A percentile compares a stretch with the other conserved stretches of the same genome.
phyloP scores from a whole-genome alignment of 1,140 invertebrate genomes.

The Neocloeon triangulifer region DNA sequence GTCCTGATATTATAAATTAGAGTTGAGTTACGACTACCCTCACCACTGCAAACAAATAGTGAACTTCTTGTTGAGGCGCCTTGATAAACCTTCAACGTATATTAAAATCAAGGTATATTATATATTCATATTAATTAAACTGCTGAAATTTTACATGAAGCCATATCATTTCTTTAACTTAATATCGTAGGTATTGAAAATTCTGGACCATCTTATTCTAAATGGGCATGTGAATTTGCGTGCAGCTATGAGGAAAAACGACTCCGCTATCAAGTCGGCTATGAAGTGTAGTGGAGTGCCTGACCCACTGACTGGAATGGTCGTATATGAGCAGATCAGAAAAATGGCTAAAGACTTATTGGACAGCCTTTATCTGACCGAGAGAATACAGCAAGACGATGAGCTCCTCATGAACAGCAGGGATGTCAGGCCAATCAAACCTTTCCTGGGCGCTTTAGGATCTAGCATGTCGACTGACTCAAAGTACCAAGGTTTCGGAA shows the following conservation, averaged over 20 bases:
- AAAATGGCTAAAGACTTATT: slow-evolving; percentile 5
- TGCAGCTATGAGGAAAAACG: slow-evolving; percentile 1
- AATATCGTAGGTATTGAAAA: slow-evolving; percentile 7
- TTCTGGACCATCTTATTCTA: slow-evolving; percentile 5
- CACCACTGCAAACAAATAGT: neutral
- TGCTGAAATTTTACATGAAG: neutral
- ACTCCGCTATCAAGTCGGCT: slow-evolving; percentile 7
- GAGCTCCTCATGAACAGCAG: neutral
- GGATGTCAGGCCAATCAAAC: neutral
- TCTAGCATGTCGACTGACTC: neutral
- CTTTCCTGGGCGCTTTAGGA: slow-evolving; percentile 5
- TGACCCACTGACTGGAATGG: slow-evolving; percentile 3
- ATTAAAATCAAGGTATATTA: slow-evolving; percentile 5
- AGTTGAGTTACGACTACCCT: neutral
- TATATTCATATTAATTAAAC: neutral
- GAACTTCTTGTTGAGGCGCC: neutral
- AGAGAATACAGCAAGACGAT: slow-evolving; percentile 4
- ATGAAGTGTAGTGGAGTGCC: neutral
- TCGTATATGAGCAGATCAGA: neutral
- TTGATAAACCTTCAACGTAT: slow-evolving; percentile 1
- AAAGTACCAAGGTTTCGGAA: slow-evolving; percentile 9
- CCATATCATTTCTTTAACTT: neutral
- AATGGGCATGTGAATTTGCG: slow-evolving; percentile 5
- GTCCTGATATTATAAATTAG: too few species aligned
- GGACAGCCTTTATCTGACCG: slow-evolving; percentile 3